phyloP scores from a whole-genome alignment of 2,888 invertebrate genomes.

The Drosophila borealis region DNA sequence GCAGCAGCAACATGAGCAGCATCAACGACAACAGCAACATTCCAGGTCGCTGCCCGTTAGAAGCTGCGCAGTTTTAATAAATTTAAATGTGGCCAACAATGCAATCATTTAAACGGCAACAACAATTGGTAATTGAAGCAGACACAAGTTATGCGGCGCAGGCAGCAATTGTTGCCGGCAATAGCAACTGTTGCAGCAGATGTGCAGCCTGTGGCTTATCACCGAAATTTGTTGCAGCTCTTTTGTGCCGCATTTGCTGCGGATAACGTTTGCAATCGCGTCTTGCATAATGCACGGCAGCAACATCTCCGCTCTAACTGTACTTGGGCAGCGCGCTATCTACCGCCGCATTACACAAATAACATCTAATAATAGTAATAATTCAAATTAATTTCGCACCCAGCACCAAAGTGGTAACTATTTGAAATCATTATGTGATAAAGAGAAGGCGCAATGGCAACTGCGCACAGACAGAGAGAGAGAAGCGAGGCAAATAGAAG shows the following conservation, averaged over 20 bases:
- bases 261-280: constrained; percentile 33
- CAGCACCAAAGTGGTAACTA: constrained; percentile 59
- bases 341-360: constrained; percentile 68
- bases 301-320: constrained; percentile 43
- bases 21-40: constrained; percentile 44
- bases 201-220: constrained; percentile 49
- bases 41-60: constrained; percentile 68
- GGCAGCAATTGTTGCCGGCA: constrained; percentile 26
- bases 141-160: constrained; percentile 52
- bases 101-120: constrained; percentile 74
- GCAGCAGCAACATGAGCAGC: constrained; percentile 16
- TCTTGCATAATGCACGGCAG: constrained; percentile 62
- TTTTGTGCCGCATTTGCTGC: constrained; percentile 54
- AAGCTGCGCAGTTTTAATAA: constrained; percentile 76
- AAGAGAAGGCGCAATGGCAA: constrained; percentile 37
- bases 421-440: constrained; percentile 78
- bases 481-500: constrained; percentile 8
- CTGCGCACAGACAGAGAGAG: neutral
- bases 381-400: constrained; percentile 77
- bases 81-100: constrained; percentile 78
- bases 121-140: constrained; percentile 78
- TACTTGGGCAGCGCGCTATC: constrained; percentile 36
- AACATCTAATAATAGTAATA: constrained; percentile 78
- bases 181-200: constrained; percentile 36
- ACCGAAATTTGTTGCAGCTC: constrained; percentile 37